phyloP scores from a whole-genome alignment of 2,113 vertebrate species.

The Nannospalax galili region DNA sequence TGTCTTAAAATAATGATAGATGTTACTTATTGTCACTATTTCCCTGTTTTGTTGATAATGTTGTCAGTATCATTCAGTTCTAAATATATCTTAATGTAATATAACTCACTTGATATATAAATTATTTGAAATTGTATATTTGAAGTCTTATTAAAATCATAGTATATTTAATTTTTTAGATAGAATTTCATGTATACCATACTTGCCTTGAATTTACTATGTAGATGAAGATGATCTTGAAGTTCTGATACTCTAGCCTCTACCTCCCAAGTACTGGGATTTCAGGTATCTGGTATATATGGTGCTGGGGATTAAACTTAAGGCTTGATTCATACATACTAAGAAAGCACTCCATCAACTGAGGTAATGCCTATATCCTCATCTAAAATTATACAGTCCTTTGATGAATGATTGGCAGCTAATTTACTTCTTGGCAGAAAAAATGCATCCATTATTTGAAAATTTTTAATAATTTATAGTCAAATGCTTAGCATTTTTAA shows the following conservation, averaged over 20 bases:
- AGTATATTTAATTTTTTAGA: not conserved
- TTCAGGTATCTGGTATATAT: not conserved
- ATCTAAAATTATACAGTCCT: not conserved
- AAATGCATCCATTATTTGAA: not conserved
- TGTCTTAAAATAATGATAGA: not conserved
- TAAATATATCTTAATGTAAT: not conserved
- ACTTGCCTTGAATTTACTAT: not conserved
- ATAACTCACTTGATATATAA: not conserved
- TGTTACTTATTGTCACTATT: not conserved
- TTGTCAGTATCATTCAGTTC: constrained; percentile 3
- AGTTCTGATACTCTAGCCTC: not conserved
- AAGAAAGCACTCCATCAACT: not conserved
- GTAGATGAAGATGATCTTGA: too few species aligned
- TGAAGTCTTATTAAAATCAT: not conserved
- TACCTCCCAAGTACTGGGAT: not conserved
- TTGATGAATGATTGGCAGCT: not conserved
- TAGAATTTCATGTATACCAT: not conserved
- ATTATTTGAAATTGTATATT: not conserved
- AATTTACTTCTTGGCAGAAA: not conserved
- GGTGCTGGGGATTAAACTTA: not conserved
- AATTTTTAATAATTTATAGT: not conserved
- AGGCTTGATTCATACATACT: not conserved
- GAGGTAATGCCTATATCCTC: not conserved
- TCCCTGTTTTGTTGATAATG: not conserved
- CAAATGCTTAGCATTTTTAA: constrained; percentile 22